Evolutionary conservation across 2,797 vertebrate genomes (phyloP).

Genomic region (Rhinophrynus dorsalis): DNA sequence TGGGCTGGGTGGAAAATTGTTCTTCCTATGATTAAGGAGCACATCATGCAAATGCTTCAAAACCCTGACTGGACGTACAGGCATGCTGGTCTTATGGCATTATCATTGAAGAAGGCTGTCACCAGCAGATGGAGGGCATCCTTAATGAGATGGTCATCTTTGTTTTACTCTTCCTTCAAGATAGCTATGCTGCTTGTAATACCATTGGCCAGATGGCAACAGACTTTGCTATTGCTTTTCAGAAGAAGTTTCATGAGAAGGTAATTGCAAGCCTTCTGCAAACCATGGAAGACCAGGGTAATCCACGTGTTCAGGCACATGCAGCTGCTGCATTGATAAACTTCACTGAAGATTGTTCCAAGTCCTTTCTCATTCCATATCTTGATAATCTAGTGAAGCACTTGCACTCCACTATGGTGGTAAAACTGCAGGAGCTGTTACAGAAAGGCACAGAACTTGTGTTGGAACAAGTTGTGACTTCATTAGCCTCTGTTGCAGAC

Average conservation of each 20-base stretch:
- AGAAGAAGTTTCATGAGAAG: conserved; percentile 98
- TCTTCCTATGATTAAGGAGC: conserved; percentile 96
- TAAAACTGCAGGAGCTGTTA: conserved; percentile 94
- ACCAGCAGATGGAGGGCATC: conserved; percentile 98
- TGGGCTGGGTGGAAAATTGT: conserved; percentile 94
- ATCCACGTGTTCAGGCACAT: conserved; percentile 95
- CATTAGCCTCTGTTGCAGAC: conserved; percentile 97
- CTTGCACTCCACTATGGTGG: conserved; percentile 93
- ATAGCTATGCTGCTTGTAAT: conserved; percentile 95
- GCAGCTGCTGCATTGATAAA: conserved; percentile 96
- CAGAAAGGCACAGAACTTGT: conserved; percentile 98
- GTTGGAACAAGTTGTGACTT: conserved; percentile 97
- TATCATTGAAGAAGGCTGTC: conserved; percentile 97
- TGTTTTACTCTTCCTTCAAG: conserved; percentile 91
- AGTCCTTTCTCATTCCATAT: conserved; percentile 89
- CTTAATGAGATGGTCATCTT: conserved; percentile 95
- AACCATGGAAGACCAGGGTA: conserved; percentile 96
- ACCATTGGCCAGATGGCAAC: conserved; percentile 98
- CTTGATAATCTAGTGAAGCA: conserved; percentile 93
- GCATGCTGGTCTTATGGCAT: conserved; percentile 94
- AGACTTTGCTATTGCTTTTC: conserved; percentile 95
- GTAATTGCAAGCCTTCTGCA: conserved; percentile 91
- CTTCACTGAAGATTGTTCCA: conserved; percentile 97
- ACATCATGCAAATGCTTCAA: conserved; percentile 98
- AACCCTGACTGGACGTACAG: conserved; percentile 97